A percentile compares a stretch with the other conserved stretches of the same genome.
phyloP scores from a whole-genome alignment of 1,140 invertebrate genomes.

The Plectrocnemia conspersa region DNA sequence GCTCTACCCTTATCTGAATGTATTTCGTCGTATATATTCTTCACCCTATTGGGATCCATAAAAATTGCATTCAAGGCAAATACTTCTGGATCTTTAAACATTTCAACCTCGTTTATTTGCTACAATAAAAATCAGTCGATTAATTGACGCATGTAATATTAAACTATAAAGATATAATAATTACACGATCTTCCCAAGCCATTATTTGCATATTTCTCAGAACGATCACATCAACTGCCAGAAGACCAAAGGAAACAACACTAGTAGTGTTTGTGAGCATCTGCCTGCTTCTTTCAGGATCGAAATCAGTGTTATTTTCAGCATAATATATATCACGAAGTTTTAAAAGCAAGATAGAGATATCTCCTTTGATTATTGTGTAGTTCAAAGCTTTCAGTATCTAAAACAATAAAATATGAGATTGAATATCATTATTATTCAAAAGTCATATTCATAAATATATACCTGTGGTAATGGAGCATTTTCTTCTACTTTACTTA shows the following conservation, averaged over 20 bases:
- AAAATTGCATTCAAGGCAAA: constrained; percentile 55
- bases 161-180: background rate
- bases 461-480: constrained; percentile 8
- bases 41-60: constrained; percentile 48
- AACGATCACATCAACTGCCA: constrained; percentile 56
- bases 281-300: constrained; percentile 35
- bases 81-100: constrained; percentile 53
- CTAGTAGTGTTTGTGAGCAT: constrained; percentile 49
- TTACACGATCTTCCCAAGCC: constrained; percentile 52
- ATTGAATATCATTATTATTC: background rate
- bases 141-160: background rate
- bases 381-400: constrained; percentile 42
- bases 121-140: constrained; percentile 33
- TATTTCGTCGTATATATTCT: constrained; percentile 29
- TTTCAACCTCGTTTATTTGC: constrained; percentile 43
- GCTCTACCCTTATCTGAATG: background rate
- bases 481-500: constrained; percentile 26
- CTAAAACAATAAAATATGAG: constrained; percentile 31
- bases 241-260: constrained; percentile 53
- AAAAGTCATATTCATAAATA: background rate
- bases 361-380: constrained; percentile 48
- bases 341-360: constrained; percentile 46
- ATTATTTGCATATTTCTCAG: constrained; percentile 57
- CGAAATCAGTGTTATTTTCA: constrained; percentile 40
- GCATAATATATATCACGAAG: constrained; percentile 51